Evolutionary conservation across 2,113 vertebrate genomes (phyloP).

Genomic region (Cyanocitta stelleri): DNA sequence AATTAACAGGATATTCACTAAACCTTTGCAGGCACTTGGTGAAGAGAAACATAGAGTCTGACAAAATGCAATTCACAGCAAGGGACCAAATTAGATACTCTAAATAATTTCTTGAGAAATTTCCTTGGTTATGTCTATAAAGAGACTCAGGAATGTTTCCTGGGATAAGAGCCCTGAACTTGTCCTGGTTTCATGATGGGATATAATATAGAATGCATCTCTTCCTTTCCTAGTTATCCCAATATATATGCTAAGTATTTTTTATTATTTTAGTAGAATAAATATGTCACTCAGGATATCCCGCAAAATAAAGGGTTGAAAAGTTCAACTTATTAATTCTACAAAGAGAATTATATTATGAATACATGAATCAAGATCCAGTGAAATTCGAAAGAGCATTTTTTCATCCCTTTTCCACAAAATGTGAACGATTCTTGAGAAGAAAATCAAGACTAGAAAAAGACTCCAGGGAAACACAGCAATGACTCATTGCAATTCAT

Average conservation of each 20-base stretch:
- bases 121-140: background rate
- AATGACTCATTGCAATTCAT: background rate
- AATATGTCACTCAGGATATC: background rate
- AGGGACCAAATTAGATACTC: background rate
- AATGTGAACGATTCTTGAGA: background rate
- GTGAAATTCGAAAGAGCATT: accelerated
- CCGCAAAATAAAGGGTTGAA: background rate
- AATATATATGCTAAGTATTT: background rate
- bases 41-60: background rate
- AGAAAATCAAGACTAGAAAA: background rate
- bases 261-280: background rate
- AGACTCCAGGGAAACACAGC: background rate
- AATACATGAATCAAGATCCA: background rate
- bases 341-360: background rate
- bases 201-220: accelerated
- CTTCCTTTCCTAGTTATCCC: background rate
- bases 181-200: background rate
- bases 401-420: background rate
- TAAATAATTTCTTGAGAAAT: background rate
- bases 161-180: background rate
- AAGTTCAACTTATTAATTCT: background rate
- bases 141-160: background rate
- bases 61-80: background rate
- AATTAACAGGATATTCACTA: background rate
- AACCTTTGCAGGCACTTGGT: background rate